Evolutionary conservation across 2,888 invertebrate species (phyloP).

Genomic region (Nephrotoma appendiculata): DNA sequence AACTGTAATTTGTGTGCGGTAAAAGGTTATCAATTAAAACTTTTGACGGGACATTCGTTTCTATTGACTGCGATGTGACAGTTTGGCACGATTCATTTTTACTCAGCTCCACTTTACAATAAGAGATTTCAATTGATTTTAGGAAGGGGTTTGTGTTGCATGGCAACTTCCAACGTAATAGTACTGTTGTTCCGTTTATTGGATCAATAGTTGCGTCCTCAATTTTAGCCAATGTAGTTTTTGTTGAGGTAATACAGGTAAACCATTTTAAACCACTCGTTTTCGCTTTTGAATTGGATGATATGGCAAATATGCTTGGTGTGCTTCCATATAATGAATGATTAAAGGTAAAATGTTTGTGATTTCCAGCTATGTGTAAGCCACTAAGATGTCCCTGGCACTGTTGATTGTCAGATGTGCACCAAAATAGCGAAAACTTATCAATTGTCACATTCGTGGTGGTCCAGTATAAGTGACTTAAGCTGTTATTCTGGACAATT

Average conservation of each 20-base stretch:
- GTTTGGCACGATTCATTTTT: neutral
- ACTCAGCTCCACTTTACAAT: neutral
- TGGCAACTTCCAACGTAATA: neutral
- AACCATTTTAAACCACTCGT: neutral
- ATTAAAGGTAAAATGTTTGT: neutral
- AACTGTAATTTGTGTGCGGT: neutral
- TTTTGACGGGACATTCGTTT: neutral
- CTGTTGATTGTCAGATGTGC: neutral
- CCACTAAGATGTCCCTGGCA: neutral
- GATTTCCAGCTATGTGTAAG: neutral
- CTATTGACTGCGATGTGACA: neutral
- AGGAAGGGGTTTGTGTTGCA: neutral
- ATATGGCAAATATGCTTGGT: neutral
- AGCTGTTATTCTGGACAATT: neutral
- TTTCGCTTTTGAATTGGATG: neutral
- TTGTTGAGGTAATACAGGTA: neutral
- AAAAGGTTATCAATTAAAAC: neutral
- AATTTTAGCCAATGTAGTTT: neutral
- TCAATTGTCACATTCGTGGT: neutral
- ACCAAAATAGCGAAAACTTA: neutral
- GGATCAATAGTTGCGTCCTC: neutral
- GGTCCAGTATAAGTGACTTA: neutral
- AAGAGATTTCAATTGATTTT: neutral
- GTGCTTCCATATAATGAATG: neutral
- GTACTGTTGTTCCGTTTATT: neutral